A percentile compares a stretch with the other conserved stretches of the same genome.
phyloP scores from a whole-genome alignment of 2,113 vertebrate species.

The Dicaeum eximium region DNA sequence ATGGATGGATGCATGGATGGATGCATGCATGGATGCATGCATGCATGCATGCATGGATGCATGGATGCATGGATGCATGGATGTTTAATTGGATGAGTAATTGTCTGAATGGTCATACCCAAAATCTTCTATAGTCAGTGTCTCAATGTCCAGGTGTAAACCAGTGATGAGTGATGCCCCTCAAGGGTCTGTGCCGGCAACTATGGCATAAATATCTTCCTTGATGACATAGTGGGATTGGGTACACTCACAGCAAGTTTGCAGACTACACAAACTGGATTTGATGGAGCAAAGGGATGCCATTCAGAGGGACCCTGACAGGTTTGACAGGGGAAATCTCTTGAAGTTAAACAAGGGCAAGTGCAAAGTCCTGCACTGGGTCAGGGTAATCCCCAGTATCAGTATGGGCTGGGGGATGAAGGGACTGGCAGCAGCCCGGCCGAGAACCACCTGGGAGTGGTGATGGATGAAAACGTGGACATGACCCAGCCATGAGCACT shows the following conservation, averaged over 20 bases:
- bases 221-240: neutral
- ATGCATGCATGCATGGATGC: neutral
- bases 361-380: neutral
- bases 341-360: neutral
- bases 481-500: accelerated
- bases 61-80: neutral
- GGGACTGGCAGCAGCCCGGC: accelerated
- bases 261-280: neutral
- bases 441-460: accelerated
- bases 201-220: neutral
- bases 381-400: neutral
- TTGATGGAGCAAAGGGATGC: neutral
- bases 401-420: neutral
- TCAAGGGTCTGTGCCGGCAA: neutral
- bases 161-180: accelerated
- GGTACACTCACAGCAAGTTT: neutral
- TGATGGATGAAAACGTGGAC: accelerated
- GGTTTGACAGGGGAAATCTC: neutral
- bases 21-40: neutral
- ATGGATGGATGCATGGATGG: neutral
- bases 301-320: neutral
- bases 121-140: neutral
- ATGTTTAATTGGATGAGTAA: neutral
- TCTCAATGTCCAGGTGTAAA: neutral
- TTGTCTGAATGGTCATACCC: neutral